These are phyloP conservation scores for Sarotherodon lohbergeri DNA, from an alignment of 2,113 vertebrate genomes.

Conservation along the genomic window DNA sequence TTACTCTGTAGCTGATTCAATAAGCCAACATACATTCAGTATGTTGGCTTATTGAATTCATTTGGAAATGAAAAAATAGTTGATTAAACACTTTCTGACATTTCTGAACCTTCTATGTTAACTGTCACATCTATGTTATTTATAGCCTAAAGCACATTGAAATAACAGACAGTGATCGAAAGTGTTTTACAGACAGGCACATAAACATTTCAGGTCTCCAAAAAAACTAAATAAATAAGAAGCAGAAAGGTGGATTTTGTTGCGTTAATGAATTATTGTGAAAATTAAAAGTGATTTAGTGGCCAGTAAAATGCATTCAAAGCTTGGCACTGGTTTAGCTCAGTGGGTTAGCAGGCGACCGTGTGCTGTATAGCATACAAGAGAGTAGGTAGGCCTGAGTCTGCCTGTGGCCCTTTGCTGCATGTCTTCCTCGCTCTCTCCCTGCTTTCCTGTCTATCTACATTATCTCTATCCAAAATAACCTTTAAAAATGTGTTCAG, in stretches of 20 bases:
- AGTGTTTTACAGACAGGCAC: not conserved
- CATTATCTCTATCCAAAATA: not conserved
- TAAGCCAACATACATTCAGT: not conserved
- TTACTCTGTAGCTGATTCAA: not conserved
- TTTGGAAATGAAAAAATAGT: rapidly evolving
- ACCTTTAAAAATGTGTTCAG: not conserved
- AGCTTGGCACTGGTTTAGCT: not conserved
- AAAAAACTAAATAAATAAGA: rapidly evolving
- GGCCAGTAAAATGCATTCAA: not conserved
- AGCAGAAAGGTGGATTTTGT: not conserved
- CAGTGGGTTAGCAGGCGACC: rapidly evolving
- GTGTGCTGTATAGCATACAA: rapidly evolving
- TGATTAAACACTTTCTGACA: not conserved
- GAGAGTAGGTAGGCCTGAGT: not conserved
- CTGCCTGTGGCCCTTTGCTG: not conserved
- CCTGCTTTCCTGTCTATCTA: not conserved
- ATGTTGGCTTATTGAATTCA: not conserved
- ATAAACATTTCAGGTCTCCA: not conserved
- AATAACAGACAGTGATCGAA: not conserved
- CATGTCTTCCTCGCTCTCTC: not conserved
- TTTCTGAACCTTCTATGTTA: not conserved
- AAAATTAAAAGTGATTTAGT: not conserved
- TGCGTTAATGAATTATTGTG: not conserved
- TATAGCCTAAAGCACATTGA: not conserved
- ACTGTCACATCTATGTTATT: not conserved